Conservation (phyloP, 2,888 invertebrate species). For the Mantis religiosa region DNA sequence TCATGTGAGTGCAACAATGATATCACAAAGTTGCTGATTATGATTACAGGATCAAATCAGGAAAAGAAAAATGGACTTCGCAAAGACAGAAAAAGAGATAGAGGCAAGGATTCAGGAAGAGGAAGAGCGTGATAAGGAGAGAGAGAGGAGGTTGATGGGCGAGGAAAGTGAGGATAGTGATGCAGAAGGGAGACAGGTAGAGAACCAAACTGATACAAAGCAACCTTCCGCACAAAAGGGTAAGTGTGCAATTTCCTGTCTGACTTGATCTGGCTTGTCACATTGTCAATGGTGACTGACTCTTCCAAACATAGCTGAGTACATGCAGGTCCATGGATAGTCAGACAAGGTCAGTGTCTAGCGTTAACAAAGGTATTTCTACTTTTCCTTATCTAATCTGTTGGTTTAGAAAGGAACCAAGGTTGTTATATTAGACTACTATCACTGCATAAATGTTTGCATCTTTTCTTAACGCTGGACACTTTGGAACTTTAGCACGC, state of each 20-base stretch:
- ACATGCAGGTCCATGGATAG: too few relatives aligned
- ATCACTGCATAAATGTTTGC: too few relatives aligned
- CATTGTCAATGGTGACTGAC: background rate
- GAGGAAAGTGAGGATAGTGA: constrained; percentile 27
- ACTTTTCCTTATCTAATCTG: too few relatives aligned
- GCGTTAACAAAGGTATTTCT: too few relatives aligned
- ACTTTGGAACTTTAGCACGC: too few relatives aligned
- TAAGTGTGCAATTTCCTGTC: constrained; percentile 21
- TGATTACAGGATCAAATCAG: constrained; percentile 55
- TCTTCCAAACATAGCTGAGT: too few relatives aligned
- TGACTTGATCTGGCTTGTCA: background rate
- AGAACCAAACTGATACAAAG: constrained; percentile 44
- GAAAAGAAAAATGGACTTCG: constrained; percentile 63
- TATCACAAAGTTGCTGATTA: too few relatives aligned
- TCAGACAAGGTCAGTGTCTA: too few relatives aligned
- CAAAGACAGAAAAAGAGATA: constrained; percentile 71
- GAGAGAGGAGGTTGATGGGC: constrained; percentile 43
- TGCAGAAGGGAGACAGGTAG: constrained; percentile 44
- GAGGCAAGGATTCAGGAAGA: constrained; percentile 62
- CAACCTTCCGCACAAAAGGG: constrained; percentile 28
- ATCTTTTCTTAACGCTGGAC: too few relatives aligned
- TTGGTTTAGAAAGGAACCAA: too few relatives aligned
- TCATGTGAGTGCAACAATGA: too few relatives aligned
- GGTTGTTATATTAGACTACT: too few relatives aligned
- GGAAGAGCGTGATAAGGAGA: constrained; percentile 38